Conservation (phyloP, 2,888 invertebrate genomes). For the Zeuzera pyrina region DNA sequence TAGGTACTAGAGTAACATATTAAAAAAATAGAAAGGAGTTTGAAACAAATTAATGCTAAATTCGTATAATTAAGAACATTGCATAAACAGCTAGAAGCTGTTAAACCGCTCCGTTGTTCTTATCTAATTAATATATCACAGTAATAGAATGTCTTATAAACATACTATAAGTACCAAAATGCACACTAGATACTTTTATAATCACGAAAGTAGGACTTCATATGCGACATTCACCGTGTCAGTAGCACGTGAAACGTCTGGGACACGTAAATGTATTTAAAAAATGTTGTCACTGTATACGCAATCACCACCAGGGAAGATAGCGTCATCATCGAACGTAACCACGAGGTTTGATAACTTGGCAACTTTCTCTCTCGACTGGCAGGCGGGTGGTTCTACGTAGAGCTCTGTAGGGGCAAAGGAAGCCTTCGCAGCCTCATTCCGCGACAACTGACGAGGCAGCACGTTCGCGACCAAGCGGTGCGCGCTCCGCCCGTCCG, state of each 20-base stretch:
- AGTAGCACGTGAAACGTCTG: constrained; percentile 52
- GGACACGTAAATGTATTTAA: constrained; percentile 52
- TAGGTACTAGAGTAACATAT: too few relatives aligned
- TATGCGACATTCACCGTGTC: constrained; percentile 51
- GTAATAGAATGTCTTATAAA: too few relatives aligned
- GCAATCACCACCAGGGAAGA: constrained; percentile 58
- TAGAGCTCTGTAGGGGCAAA: constrained; percentile 14
- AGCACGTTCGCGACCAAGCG: constrained; percentile 49
- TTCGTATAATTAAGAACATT: too few relatives aligned
- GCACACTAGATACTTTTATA: background rate
- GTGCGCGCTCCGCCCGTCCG: constrained; percentile 40
- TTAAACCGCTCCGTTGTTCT: too few relatives aligned
- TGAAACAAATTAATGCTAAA: too few relatives aligned
- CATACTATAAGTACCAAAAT: too few relatives aligned
- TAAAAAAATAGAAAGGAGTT: too few relatives aligned
- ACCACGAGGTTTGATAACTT: constrained; percentile 67
- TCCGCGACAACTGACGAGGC: constrained; percentile 43
- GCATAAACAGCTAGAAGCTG: too few relatives aligned
- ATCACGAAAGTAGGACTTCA: constrained; percentile 40
- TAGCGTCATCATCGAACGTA: constrained; percentile 66
- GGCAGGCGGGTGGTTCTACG: constrained; percentile 5
- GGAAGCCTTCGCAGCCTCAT: constrained; percentile 35
- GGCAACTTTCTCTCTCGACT: constrained; percentile 60
- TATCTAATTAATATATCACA: too few relatives aligned
- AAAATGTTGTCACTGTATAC: constrained; percentile 68